Evolutionary conservation across 2,888 invertebrate genomes (phyloP).

Genomic region (Cancer borealis): DNA sequence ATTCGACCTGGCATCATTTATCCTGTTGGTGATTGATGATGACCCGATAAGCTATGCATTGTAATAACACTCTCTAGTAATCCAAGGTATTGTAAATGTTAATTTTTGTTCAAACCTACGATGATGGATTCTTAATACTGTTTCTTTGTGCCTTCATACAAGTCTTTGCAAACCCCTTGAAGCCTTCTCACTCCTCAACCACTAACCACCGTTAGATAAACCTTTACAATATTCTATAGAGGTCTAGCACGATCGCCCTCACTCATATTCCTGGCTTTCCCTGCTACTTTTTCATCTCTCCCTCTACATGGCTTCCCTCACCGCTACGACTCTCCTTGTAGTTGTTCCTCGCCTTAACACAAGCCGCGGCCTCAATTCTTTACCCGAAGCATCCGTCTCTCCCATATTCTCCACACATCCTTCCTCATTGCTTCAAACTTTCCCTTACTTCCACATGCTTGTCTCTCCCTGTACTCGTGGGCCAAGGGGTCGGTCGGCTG

Average conservation of each 20-base stretch:
- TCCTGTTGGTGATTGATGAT: too few species aligned
- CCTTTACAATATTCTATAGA: too few species aligned
- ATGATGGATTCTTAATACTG: background rate
- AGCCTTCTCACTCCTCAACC: background rate
- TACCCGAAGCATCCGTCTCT: background rate
- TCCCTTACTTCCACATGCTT: background rate
- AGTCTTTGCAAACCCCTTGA: background rate
- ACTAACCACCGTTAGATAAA: background rate
- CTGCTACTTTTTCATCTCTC: background rate
- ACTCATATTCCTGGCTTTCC: background rate
- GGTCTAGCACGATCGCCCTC: background rate
- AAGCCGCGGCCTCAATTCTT: background rate
- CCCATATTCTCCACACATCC: background rate
- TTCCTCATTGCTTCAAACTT: background rate
- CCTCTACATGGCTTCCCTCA: background rate
- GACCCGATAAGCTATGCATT: too few species aligned
- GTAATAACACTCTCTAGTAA: too few species aligned
- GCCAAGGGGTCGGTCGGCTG: background rate
- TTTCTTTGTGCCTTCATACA: background rate
- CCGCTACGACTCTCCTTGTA: background rate
- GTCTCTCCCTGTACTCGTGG: background rate
- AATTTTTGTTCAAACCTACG: background rate
- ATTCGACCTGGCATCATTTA: too few species aligned
- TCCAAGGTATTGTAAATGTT: too few species aligned
- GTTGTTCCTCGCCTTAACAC: background rate